Conservation (phyloP, 2,797 vertebrate genomes). For the Myotis myotis region DNA sequence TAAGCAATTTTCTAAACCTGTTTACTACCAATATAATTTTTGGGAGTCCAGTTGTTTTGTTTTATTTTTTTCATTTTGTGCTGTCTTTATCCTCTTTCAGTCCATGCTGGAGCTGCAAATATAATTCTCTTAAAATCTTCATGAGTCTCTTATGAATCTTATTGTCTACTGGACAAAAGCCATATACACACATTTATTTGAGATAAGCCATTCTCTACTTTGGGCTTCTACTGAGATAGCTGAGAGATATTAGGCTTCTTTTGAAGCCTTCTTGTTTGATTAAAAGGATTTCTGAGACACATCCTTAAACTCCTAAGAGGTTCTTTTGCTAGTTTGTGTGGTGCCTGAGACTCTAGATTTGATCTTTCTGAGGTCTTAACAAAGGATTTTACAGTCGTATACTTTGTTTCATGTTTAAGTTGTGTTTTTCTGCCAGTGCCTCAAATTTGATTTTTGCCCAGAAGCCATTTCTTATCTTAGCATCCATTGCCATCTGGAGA, state of each 20-base stretch:
- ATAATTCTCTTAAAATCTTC: background rate
- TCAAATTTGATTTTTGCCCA: background rate
- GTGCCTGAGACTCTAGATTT: background rate
- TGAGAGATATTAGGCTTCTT: background rate
- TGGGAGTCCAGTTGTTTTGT: background rate
- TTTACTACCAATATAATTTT: background rate
- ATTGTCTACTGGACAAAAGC: background rate
- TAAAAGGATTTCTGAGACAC: background rate
- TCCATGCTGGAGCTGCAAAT: background rate
- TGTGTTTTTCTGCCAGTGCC: background rate
- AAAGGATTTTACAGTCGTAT: background rate
- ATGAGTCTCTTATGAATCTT: background rate
- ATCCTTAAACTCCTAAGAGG: background rate
- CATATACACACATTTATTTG: background rate
- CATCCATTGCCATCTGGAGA: background rate
- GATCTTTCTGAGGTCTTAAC: background rate
- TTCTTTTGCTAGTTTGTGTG: background rate
- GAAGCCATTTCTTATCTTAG: slow-evolving; percentile 22
- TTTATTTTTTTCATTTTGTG: background rate
- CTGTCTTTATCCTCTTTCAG: background rate
- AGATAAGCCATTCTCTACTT: background rate
- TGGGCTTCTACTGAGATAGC: background rate
- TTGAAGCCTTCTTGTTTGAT: background rate
- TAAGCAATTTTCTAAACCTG: background rate
- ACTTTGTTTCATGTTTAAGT: background rate